Percentiles rank a stretch among this genome's conserved stretches.
Conservation (phyloP, 2,797 vertebrate genomes). For the Syngnathus rostellatus region DNA sequence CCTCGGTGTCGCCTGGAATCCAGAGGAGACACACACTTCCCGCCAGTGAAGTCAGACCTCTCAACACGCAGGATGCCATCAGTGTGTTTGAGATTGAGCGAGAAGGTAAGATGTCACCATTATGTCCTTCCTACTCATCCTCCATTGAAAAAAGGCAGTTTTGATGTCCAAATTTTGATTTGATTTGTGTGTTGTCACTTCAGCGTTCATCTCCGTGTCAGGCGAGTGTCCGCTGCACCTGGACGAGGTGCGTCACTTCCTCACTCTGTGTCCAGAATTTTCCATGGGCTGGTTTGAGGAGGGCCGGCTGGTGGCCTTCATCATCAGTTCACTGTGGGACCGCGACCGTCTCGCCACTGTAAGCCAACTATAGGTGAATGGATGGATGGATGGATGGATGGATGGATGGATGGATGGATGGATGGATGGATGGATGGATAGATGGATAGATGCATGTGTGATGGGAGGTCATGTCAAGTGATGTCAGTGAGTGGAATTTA, state of each 20-base stretch:
- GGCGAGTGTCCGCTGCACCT: conserved; percentile 86
- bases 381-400: no score
- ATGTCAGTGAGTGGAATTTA: background rate
- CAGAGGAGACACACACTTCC: conserved; percentile 89
- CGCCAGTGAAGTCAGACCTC: conserved; percentile 86
- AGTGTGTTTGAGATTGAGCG: conserved; percentile 91
- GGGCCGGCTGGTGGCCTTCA: conserved; percentile 84
- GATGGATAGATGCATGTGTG: no score
- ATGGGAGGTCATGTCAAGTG: no score
- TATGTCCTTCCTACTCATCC: background rate
- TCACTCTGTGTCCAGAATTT: conserved; percentile 87
- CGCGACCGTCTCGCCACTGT: conserved; percentile 81
- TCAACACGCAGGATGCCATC: conserved; percentile 79
- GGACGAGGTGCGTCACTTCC: conserved; percentile 85
- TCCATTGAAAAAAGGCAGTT: background rate
- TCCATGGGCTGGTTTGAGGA: conserved; percentile 96
- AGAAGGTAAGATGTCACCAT: conserved; percentile 72
- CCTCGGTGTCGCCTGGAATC: conserved; percentile 53
- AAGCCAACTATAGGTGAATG: conserved; percentile 25
- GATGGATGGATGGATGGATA: no score
- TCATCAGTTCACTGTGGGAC: conserved; percentile 94
- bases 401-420: no score
- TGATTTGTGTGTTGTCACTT: background rate
- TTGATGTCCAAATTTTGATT: background rate
- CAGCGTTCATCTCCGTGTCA: conserved; percentile 87